These are phyloP conservation scores for Boloria euphrosyne DNA, from an alignment of 2,888 invertebrate genomes.

Conservation along the genomic window DNA sequence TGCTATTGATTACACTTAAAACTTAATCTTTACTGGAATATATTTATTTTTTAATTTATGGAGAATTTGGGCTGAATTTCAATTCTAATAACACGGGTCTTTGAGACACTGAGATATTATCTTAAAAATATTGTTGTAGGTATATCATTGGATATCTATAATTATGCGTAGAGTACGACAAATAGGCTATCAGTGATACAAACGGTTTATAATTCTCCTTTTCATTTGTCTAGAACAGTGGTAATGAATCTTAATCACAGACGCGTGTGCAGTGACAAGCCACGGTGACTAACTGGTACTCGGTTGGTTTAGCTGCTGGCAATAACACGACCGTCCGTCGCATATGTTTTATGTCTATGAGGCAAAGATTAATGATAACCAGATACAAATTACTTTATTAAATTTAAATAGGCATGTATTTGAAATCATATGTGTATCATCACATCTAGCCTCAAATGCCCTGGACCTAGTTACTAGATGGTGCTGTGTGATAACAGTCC, in stretches of 20 bases:
- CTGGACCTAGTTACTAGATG: too few species aligned
- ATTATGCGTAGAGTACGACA: slow-evolving; percentile 17
- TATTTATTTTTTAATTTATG: too few species aligned
- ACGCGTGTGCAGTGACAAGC: slow-evolving; percentile 40
- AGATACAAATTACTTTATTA: too few species aligned
- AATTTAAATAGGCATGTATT: too few species aligned
- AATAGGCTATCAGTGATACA: slow-evolving; percentile 26
- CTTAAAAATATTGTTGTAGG: too few species aligned
- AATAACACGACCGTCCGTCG: slow-evolving; percentile 57
- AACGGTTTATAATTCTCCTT: slow-evolving; percentile 30
- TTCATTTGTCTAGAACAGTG: slow-evolving; percentile 36
- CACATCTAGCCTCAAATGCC: too few species aligned
- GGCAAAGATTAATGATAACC: slow-evolving; percentile 31
- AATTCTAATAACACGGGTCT: not conserved
- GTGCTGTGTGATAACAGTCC: too few species aligned
- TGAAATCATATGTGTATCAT: too few species aligned
- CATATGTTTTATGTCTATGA: slow-evolving; percentile 45
- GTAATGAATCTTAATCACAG: slow-evolving; percentile 42
- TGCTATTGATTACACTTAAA: not conserved
- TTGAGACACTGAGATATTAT: not conserved
- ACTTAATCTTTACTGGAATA: too few species aligned
- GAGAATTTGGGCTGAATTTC: too few species aligned
- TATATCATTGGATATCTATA: not conserved
- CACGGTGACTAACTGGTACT: slow-evolving; percentile 50
- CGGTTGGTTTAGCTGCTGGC: slow-evolving; percentile 52